phyloP scores from a whole-genome alignment of 2,113 vertebrate species.

The Prunella fulvescens region DNA sequence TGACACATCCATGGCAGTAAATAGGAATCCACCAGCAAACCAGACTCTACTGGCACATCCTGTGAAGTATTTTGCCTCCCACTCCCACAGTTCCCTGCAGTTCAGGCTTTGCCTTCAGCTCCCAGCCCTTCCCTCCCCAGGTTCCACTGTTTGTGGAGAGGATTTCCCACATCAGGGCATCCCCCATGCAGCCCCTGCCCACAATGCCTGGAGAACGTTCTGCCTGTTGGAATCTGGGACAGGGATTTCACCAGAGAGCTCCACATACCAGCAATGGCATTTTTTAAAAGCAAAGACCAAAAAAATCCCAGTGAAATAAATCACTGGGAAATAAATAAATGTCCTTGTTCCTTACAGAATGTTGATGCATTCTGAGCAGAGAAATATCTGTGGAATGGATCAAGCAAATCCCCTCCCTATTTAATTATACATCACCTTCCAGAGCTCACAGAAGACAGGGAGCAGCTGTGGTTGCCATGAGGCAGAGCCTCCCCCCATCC shows the following conservation, averaged over 20 bases:
- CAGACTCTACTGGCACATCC: neutral
- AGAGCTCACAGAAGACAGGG: neutral
- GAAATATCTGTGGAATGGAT: neutral
- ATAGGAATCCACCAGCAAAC: neutral
- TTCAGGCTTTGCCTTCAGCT: neutral
- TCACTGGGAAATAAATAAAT: too few relatives aligned
- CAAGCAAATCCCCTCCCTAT: neutral
- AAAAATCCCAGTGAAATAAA: conserved; percentile 25
- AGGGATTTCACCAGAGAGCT: conserved; percentile 24
- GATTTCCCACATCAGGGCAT: neutral
- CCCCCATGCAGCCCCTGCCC: neutral
- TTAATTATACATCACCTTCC: neutral
- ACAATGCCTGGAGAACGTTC: neutral
- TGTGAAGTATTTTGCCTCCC: neutral
- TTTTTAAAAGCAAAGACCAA: conserved; percentile 21
- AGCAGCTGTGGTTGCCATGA: neutral
- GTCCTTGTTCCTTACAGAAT: neutral
- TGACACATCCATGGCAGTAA: neutral
- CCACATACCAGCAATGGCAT: neutral
- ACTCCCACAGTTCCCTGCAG: neutral
- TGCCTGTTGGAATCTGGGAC: conserved; percentile 18
- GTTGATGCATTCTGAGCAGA: neutral
- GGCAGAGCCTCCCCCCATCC: neutral
- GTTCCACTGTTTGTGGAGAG: neutral
- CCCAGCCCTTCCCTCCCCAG: neutral